A percentile compares a stretch with the other conserved stretches of the same genome.
Evolutionary conservation across 2,888 invertebrate species (phyloP).

Genomic region (Eledone cirrhosa): DNA sequence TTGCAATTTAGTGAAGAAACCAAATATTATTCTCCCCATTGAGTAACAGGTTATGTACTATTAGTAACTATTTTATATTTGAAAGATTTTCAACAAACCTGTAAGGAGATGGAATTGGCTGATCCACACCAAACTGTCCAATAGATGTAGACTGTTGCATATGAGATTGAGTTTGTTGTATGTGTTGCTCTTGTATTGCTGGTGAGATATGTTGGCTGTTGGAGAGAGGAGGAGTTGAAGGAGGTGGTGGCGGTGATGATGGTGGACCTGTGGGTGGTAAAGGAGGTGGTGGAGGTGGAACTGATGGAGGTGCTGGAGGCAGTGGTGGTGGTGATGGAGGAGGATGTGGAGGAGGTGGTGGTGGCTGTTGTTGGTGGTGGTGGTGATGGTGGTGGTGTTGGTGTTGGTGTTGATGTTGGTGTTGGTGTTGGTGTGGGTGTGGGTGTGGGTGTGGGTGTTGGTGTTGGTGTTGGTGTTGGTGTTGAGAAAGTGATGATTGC

Average conservation of each 20-base stretch:
- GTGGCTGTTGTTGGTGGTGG: constrained; percentile 10
- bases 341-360: constrained; percentile 27
- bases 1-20: no score
- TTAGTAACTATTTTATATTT: no score
- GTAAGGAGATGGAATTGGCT: constrained; percentile 16
- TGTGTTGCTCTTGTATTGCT: background rate
- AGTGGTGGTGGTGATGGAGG: constrained; percentile 16
- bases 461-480: constrained; percentile 24
- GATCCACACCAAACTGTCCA: constrained; percentile 1
- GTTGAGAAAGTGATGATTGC: constrained; percentile 9
- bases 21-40: no score
- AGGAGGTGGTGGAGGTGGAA: constrained; percentile 30
- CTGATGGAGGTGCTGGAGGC: constrained; percentile 27
- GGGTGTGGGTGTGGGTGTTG: constrained; percentile 29
- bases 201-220: constrained; percentile 18
- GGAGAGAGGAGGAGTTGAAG: constrained; percentile 29
- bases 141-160: background rate
- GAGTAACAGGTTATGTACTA: no score
- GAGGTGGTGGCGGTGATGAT: constrained; percentile 27
- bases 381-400: constrained; percentile 11
- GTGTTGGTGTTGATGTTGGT: constrained; percentile 30
- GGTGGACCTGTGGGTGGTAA: constrained; percentile 27
- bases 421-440: constrained; percentile 10
- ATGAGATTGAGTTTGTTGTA: constrained; percentile 5
- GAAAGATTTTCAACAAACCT: background rate